phyloP scores from a whole-genome alignment of 2,113 vertebrate species.

The Orientallactaga bullata region DNA sequence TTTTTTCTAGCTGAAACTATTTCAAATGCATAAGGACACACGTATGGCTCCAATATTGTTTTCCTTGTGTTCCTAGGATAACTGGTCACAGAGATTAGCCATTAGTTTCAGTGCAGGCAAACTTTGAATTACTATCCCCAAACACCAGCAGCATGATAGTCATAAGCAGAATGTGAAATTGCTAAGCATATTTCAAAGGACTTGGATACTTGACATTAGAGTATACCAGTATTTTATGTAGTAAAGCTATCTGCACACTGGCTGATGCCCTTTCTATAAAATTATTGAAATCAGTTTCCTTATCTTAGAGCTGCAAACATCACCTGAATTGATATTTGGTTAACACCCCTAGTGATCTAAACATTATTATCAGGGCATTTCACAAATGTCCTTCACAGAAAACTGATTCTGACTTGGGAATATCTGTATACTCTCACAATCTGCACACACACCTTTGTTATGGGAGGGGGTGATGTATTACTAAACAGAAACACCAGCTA shows the following conservation, averaged over 20 bases:
- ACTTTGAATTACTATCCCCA: background rate
- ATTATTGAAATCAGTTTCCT: constrained; percentile 7
- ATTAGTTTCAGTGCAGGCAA: background rate
- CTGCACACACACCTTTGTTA: background rate
- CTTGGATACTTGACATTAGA: background rate
- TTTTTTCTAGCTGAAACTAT: background rate
- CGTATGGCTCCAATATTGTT: background rate
- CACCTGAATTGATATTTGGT: background rate
- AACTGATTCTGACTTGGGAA: constrained; percentile 27
- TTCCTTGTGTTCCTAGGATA: background rate
- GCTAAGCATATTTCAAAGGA: background rate
- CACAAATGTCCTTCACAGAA: constrained; percentile 37
- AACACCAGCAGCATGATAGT: background rate
- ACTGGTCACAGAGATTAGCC: background rate
- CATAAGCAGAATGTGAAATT: background rate
- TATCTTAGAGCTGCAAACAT: constrained; percentile 31
- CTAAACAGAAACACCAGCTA: constrained; percentile 57
- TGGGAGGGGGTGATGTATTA: background rate
- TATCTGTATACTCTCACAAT: background rate
- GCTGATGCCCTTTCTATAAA: background rate
- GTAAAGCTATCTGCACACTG: background rate
- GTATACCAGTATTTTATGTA: background rate
- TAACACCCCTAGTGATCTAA: constrained; percentile 11
- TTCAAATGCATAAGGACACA: background rate
- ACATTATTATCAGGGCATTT: constrained; percentile 59